A percentile compares a stretch with the other conserved stretches of the same genome.
Conservation (phyloP, 2,797 vertebrate species). For the Chiroxiphia lanceolata region DNA sequence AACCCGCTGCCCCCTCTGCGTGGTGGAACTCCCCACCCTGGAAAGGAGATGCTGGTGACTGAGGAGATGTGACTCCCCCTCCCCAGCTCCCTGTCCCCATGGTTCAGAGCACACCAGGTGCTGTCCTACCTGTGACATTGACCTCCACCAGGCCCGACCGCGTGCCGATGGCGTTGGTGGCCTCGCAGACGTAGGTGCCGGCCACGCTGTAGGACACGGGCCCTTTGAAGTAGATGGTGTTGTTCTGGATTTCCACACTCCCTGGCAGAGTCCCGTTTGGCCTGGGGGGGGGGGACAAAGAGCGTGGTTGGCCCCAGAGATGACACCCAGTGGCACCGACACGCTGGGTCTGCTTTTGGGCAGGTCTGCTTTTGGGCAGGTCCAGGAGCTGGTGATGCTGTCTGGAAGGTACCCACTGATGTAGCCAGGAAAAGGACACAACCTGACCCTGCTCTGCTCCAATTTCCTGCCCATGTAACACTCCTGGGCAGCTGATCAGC, state of each 20-base stretch:
- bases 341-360: not conserved
- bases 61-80: not conserved
- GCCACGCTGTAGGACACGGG: slow-evolving; percentile 88
- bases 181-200: slow-evolving; percentile 92
- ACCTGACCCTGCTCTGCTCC: not conserved
- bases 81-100: not conserved
- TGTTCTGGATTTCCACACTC: slow-evolving; percentile 93
- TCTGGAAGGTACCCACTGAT: not conserved
- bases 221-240: slow-evolving; percentile 92
- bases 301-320: not conserved
- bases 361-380: not conserved
- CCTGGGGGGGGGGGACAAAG: slow-evolving; percentile 66
- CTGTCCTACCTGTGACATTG: slow-evolving; percentile 93
- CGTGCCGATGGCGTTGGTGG: slow-evolving; percentile 92
- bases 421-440: not conserved
- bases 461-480: not conserved
- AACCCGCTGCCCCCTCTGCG: not conserved
- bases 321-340: not conserved
- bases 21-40: not conserved
- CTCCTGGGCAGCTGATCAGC: not conserved
- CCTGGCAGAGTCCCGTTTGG: slow-evolving; percentile 91
- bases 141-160: slow-evolving; percentile 93
- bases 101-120: not conserved
- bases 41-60: not conserved
- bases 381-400: not conserved